Percentiles rank a stretch among this genome's conserved stretches.
Evolutionary conservation across 1,140 invertebrate genomes (phyloP).

Genomic region (Coptotermes formosanus): DNA sequence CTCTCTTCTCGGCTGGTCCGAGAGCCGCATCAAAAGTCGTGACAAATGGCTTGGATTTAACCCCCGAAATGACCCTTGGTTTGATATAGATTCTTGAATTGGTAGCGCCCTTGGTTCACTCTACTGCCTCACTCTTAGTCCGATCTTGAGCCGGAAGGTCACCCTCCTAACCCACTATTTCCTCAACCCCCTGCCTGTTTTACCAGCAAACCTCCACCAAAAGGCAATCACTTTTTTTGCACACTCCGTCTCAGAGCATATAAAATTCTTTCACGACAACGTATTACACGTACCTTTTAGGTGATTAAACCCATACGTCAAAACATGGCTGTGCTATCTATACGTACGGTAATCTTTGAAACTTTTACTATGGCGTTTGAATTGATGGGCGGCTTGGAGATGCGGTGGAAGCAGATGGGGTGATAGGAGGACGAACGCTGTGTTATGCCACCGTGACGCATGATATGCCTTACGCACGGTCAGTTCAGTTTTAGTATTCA

Average conservation of each 20-base stretch:
- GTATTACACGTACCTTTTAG: conserved; percentile 30
- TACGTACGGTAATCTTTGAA: no score
- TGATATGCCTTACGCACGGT: no score
- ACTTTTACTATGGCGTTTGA: not conserved
- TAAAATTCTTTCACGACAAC: conserved; percentile 25
- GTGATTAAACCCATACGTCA: conserved; percentile 30
- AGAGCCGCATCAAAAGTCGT: conserved; percentile 25
- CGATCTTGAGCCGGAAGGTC: not conserved
- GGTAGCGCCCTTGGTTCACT: not conserved
- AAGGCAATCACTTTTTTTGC: not conserved
- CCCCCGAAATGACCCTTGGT: conserved; percentile 30
- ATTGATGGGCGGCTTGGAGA: not conserved
- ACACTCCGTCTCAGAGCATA: not conserved
- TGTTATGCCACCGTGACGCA: not conserved
- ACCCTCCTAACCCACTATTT: conserved; percentile 8
- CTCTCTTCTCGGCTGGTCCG: not conserved
- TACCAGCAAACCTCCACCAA: not conserved
- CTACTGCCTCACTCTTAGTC: not conserved
- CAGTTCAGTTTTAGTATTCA: not conserved
- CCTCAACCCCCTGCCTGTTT: not conserved
- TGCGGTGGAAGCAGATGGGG: not conserved
- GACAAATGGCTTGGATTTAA: conserved; percentile 33
- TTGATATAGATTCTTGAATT: conserved; percentile 30
- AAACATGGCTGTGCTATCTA: not conserved
- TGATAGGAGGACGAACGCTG: not conserved